A percentile compares a stretch with the other conserved stretches of the same genome.
These are phyloP conservation scores for Manis javanica DNA, from an alignment of 2,797 vertebrate genomes.

Conservation along the genomic window DNA sequence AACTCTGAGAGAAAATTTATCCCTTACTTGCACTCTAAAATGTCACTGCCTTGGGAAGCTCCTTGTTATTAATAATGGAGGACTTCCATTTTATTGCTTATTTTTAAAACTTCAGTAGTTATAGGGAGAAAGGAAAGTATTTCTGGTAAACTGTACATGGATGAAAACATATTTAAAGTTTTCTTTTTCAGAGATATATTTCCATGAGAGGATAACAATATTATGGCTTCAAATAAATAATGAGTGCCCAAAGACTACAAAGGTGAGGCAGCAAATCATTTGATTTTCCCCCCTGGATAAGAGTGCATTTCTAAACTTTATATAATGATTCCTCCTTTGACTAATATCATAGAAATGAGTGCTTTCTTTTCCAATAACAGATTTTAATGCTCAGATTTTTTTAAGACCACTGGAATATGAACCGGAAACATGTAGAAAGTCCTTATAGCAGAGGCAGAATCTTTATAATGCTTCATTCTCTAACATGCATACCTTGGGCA, in stretches of 20 bases:
- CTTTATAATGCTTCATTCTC: not conserved
- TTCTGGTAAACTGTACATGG: not conserved
- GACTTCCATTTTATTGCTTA: not conserved
- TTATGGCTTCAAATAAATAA: slow-evolving; percentile 5
- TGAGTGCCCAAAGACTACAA: not conserved
- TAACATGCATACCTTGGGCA: not conserved
- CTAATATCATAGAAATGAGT: not conserved
- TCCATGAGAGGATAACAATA: not conserved
- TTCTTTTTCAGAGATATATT: not conserved
- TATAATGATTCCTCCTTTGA: not conserved
- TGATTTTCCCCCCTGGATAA: not conserved
- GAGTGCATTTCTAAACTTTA: not conserved
- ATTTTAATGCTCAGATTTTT: not conserved
- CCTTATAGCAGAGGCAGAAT: not conserved
- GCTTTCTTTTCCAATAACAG: not conserved
- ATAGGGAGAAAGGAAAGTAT: not conserved
- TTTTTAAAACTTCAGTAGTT: not conserved
- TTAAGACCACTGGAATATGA: not conserved
- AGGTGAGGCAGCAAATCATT: not conserved
- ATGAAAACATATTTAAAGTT: not conserved
- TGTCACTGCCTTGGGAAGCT: not conserved
- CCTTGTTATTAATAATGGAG: not conserved
- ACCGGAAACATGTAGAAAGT: not conserved
- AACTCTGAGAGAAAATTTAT: not conserved
- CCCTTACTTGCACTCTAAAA: not conserved